Conservation (phyloP, 2,888 invertebrate species). For the Darwinula stevensoni region DNA sequence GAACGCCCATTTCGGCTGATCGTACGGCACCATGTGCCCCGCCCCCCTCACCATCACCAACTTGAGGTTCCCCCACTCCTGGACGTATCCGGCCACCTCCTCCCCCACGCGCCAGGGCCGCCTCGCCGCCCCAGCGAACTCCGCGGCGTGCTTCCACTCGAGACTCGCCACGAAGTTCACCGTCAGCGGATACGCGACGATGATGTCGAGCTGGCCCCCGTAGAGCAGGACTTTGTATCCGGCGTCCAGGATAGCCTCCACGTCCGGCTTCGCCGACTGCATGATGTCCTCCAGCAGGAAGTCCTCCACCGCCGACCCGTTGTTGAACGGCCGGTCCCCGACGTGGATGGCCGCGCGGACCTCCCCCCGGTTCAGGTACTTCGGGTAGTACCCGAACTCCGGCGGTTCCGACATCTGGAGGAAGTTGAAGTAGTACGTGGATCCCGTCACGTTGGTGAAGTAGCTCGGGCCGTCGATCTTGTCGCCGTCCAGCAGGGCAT, state of each 20-base stretch:
- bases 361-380: slow-evolving; percentile 28
- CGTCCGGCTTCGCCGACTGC: slow-evolving; percentile 33
- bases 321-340: slow-evolving; percentile 39
- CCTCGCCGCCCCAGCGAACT: slow-evolving; percentile 32
- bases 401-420: slow-evolving; percentile 26
- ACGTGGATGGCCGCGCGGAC: slow-evolving; percentile 52
- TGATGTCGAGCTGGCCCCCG: slow-evolving; percentile 69
- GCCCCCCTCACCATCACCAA: slow-evolving; percentile 44
- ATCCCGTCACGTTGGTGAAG: slow-evolving; percentile 42
- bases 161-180: slow-evolving; percentile 40
- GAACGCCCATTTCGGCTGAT: slow-evolving; percentile 44
- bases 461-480: slow-evolving; percentile 25
- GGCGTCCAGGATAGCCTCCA: slow-evolving; percentile 14
- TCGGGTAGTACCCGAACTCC: slow-evolving; percentile 21
- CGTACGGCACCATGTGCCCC: slow-evolving; percentile 50
- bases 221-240: slow-evolving; percentile 35
- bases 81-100: slow-evolving; percentile 38
- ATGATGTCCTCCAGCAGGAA: slow-evolving; percentile 43
- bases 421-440: slow-evolving; percentile 41
- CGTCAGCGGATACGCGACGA: slow-evolving; percentile 61
- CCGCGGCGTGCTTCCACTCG: slow-evolving; percentile 30
- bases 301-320: slow-evolving; percentile 28
- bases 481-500: slow-evolving; percentile 36
- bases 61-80: slow-evolving; percentile 33
- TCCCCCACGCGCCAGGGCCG: slow-evolving; percentile 32